These are phyloP conservation scores for Brachyalestes nurse DNA, from an alignment of 2,797 vertebrate genomes.

Conservation along the genomic window DNA sequence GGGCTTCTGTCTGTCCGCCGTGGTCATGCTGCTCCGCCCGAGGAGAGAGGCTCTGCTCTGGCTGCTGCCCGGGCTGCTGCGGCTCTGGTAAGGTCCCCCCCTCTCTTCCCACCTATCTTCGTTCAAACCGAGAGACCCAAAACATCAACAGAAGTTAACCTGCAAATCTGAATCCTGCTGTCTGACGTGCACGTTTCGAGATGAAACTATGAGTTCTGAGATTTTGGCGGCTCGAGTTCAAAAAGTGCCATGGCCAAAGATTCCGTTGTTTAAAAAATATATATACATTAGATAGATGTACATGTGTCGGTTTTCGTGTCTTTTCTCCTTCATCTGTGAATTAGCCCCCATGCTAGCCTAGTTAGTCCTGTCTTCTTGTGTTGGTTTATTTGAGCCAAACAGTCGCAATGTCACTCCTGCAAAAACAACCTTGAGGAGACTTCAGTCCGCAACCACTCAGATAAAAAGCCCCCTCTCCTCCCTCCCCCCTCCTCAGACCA, in stretches of 20 bases:
- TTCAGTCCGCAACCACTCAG: constrained; percentile 17
- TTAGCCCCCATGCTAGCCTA: background rate
- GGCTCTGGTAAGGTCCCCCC: constrained; percentile 72
- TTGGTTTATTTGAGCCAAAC: constrained; percentile 1
- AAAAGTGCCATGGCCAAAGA: background rate
- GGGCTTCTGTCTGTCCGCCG: background rate
- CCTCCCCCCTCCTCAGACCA: background rate
- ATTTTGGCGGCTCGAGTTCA: background rate
- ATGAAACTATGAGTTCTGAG: too few species aligned
- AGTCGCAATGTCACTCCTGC: constrained; percentile 40
- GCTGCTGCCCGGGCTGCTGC: constrained; percentile 71
- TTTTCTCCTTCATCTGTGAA: background rate
- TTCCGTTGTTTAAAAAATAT: too few species aligned
- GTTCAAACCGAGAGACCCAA: background rate
- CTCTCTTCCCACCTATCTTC: background rate
- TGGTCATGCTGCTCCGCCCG: constrained; percentile 54
- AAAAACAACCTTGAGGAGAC: constrained; percentile 51
- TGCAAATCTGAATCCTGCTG: background rate
- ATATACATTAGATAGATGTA: background rate
- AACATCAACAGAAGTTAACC: background rate
- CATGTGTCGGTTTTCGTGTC: background rate
- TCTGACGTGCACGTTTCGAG: too few species aligned
- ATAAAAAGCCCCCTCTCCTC: background rate
- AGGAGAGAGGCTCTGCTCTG: constrained; percentile 68
- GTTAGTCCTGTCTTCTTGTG: background rate